Percentiles rank a stretch among this genome's conserved stretches.
phyloP scores from a whole-genome alignment of 2,797 vertebrate species.

The Poecilia gillii region DNA sequence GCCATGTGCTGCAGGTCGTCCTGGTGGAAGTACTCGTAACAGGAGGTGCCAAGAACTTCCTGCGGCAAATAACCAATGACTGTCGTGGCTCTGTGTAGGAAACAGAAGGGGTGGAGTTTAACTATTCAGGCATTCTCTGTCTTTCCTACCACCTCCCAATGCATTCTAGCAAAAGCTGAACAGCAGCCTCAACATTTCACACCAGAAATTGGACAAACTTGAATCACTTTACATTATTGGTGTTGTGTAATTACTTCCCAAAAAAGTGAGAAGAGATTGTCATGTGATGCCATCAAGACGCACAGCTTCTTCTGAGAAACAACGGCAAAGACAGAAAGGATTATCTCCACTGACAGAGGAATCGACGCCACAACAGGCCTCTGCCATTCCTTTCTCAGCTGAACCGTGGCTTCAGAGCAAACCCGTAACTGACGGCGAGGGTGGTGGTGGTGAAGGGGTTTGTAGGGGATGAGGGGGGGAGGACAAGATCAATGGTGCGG shows the following conservation, averaged over 20 bases:
- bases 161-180: background rate
- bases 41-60: conserved; percentile 95
- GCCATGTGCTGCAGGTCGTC: conserved; percentile 94
- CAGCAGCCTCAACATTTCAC: conserved; percentile 1
- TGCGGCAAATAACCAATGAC: conserved; percentile 95
- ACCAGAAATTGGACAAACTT: conserved; percentile 16
- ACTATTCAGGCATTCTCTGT: background rate
- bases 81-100: conserved; percentile 86
- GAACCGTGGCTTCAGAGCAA: conserved; percentile 19
- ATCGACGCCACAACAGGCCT: conserved; percentile 16
- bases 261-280: conserved; percentile 57
- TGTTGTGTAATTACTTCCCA: conserved; percentile 63
- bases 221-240: conserved; percentile 53
- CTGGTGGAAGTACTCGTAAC: conserved; percentile 98
- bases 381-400: conserved; percentile 50
- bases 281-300: conserved; percentile 65
- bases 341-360: conserved; percentile 49
- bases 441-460: background rate
- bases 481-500: background rate
- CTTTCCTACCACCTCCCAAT: background rate
- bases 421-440: background rate
- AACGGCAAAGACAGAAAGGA: conserved; percentile 66
- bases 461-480: background rate
- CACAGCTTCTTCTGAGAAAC: conserved; percentile 67
- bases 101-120: background rate